Evolutionary conservation across 2,888 invertebrate genomes (phyloP), one percentile per base, ranked within the genome.

Genomic region (Ormyrus rosae): DNA sequence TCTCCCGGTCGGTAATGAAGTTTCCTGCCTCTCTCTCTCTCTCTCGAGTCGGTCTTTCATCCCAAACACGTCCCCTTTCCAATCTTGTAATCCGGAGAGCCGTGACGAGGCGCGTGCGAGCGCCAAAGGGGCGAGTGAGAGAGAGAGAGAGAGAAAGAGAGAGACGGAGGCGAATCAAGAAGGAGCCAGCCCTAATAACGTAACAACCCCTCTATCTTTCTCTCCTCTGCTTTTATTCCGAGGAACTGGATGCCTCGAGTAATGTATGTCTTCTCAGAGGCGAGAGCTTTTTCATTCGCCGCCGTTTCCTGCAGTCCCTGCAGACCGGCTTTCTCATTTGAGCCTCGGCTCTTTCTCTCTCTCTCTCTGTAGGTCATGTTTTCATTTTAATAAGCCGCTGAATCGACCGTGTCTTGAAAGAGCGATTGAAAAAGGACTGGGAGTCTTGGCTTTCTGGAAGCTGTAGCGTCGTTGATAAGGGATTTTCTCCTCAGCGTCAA

Each of bases 11-110:
- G 76, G 72, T 81, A 81, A 81, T 76, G 76, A 81, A 79, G 76
- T 82, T 76, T 79, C 60, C 79, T 34, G 34, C 34, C 4, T 34
- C 34, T 19, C 19, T 19, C 19, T 19, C 19, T 19, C 34, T 34
- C 34, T 34, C 34, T 69, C 73, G 46, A 78, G 75, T 46, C 79
- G 71, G 64, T 70, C 75, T 78, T 81, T 81, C 74, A 81, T 79
- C 78, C 78, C 69, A 61, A 78, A 75, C 79, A 81, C 72, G 76
- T 76, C 51, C 78, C 78, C 70, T 79, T 81, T 81, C 82, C 80
- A 82, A 79, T 82, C 78, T 82, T 72, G 81, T 76, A 78, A 79
- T 78, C 76, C 79, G 53, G 34, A 34, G 34, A 34, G 58, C 58
- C 76, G 71, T 72, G 70, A 74, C 55, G 69, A 64, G 19, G 73